A percentile compares a stretch with the other conserved stretches of the same genome.
Evolutionary conservation across 1,140 invertebrate species (phyloP).

Genomic region (Anoplolepis gracilipes): DNA sequence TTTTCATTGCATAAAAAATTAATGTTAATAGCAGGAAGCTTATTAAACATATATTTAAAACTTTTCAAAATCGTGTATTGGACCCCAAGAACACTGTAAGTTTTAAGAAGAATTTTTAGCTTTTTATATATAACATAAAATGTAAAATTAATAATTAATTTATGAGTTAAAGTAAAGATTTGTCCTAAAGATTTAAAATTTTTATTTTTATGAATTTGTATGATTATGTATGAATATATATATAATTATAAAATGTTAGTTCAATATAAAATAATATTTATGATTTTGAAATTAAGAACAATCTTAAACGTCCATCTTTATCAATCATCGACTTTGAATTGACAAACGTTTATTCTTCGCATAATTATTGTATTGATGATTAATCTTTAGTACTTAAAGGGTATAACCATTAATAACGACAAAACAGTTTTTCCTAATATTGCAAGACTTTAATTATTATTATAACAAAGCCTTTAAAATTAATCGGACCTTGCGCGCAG

Average conservation of each 20-base stretch:
- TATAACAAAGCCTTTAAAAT: neutral
- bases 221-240: too few relatives aligned
- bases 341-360: neutral
- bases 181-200: too few relatives aligned
- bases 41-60: neutral
- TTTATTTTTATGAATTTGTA: too few relatives aligned
- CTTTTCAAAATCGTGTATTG: neutral
- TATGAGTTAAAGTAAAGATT: too few relatives aligned
- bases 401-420: neutral
- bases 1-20: neutral
- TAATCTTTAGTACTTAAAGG: neutral
- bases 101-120: too few relatives aligned
- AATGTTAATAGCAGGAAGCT: neutral
- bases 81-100: neutral
- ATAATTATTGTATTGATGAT: neutral
- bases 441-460: too few relatives aligned
- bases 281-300: too few relatives aligned
- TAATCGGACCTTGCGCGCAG: neutral
- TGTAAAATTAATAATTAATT: too few relatives aligned
- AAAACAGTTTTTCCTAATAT: neutral
- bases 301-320: neutral
- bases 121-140: too few relatives aligned
- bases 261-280: too few relatives aligned
- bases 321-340: constrained; percentile 21
- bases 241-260: too few relatives aligned